phyloP scores from a whole-genome alignment of 1,140 invertebrate species.

The Campoletis sonorensis region DNA sequence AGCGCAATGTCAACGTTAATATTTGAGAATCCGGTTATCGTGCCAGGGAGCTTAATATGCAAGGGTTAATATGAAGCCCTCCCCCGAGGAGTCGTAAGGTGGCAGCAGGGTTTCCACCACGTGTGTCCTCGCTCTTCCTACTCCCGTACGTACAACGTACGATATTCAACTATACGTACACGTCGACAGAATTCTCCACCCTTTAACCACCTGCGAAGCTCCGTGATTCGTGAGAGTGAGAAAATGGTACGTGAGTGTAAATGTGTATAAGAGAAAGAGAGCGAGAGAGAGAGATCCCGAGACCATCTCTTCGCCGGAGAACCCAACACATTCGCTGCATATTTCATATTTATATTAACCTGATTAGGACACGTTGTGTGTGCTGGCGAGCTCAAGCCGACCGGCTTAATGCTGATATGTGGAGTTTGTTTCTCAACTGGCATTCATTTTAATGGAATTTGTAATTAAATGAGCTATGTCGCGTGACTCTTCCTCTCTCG shows the following conservation, averaged over 20 bases:
- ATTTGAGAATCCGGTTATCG: conserved; percentile 71
- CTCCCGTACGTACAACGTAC: conserved; percentile 29
- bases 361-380: conserved; percentile 75
- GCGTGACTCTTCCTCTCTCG: conserved; percentile 43
- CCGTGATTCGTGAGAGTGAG: conserved; percentile 23
- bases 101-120: conserved; percentile 55
- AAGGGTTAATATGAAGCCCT: conserved; percentile 72
- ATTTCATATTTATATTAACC: conserved; percentile 79
- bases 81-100: conserved; percentile 71
- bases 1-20: conserved; percentile 66
- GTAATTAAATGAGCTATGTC: conserved; percentile 75
- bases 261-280: conserved; percentile 5
- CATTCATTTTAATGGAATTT: conserved; percentile 77
- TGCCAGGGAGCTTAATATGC: conserved; percentile 66
- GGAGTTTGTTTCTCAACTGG: conserved; percentile 76
- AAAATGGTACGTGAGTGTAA: no score
- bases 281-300: conserved; percentile 21
- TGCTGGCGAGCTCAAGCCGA: conserved; percentile 55
- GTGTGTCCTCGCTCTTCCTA: conserved; percentile 32
- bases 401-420: conserved; percentile 76
- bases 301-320: conserved; percentile 22
- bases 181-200: conserved; percentile 38
- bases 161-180: conserved; percentile 38
- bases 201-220: conserved; percentile 36
- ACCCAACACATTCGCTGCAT: conserved; percentile 72